Base-by-base conservation (phyloP, 2,113 vertebrate species). In the Machaerirhynchus nigripectus region DNA sequence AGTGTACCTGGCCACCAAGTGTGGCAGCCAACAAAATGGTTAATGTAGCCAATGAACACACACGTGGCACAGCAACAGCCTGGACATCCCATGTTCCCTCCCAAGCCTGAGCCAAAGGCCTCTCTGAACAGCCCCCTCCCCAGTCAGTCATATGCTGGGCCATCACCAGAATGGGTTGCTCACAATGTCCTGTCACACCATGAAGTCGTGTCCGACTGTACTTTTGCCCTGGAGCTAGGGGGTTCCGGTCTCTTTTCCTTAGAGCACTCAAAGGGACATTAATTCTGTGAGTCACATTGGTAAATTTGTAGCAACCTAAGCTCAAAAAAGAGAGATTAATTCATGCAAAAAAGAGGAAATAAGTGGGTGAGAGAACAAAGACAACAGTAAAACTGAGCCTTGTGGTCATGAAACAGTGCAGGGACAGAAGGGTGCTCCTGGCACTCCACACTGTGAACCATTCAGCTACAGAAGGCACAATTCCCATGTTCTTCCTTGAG, bases 21-120 rank as follows among this genome's bases (percentile, higher is more conserved):
- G 20, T 0, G 0, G 8, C 1, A 5, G 15, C 21, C 50, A 79
- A 16, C 3, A 28, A 55, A 84, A 71, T 5, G 13, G 12, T 39
- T 52, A 14, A 37, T 33, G 40, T 5, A 82, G 57, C 26, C 65
- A 18, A 23, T 1, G 9, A 78, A 46, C 1, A 2, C 5, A 3
- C 24, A 40, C 1, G 4, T 23, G 31, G 61, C 20, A 46, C 60
- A 79, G 42, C 31, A 73, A 76, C 52, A 42, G 15, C 35, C 52
- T 44, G 40, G 15, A 15, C 28, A 84, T 14, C 18, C 46, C 0
- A 0, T 22, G n/a, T 23, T 74, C 27, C 17, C 42, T 74, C 42
- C n/a, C 50, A 23, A 33, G 27, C 10, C 40, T 46, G 30, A 46
- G 50, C 13, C 4, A 4, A 57, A 80, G 61, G 20, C 12, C 15